Percentiles rank a stretch among this genome's conserved stretches.
Conservation (phyloP, 2,113 vertebrate species). For the Mobula hypostoma region DNA sequence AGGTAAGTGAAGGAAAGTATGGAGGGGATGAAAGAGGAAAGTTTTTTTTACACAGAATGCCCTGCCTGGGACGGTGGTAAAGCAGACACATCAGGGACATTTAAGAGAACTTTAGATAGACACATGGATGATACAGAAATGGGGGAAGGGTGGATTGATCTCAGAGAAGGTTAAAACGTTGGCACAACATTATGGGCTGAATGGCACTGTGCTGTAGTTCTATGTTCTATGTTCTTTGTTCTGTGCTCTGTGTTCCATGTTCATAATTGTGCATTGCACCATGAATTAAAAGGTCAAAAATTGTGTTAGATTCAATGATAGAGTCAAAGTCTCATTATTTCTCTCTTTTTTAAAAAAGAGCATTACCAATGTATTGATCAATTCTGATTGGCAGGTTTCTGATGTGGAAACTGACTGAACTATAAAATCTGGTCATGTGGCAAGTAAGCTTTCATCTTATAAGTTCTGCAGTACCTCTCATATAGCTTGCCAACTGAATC, state of each 20-base stretch:
- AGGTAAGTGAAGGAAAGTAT: too few species aligned
- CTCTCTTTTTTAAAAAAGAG: background rate
- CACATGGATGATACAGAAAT: too few species aligned
- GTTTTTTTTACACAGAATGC: too few species aligned
- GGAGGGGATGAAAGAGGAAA: too few species aligned
- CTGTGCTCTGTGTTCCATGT: background rate
- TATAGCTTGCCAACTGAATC: background rate
- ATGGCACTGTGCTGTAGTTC: too few species aligned
- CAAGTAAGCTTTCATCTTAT: too few species aligned
- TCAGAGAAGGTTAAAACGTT: too few species aligned
- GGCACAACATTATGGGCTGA: too few species aligned
- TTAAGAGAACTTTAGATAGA: too few species aligned
- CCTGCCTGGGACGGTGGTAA: too few species aligned
- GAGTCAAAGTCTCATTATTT: background rate
- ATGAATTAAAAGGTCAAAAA: background rate
- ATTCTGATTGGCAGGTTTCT: background rate
- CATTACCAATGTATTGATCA: background rate
- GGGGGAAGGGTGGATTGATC: too few species aligned
- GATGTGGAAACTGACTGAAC: background rate
- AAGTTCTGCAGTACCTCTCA: background rate
- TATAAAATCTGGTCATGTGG: background rate
- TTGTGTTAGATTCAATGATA: background rate
- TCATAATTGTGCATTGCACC: background rate
- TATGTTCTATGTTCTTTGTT: background rate
- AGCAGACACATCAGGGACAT: too few species aligned